A percentile compares a stretch with the other conserved stretches of the same genome.
phyloP scores from a whole-genome alignment of 2,888 invertebrate genomes.

The Hermaeophaga mercurialis region DNA sequence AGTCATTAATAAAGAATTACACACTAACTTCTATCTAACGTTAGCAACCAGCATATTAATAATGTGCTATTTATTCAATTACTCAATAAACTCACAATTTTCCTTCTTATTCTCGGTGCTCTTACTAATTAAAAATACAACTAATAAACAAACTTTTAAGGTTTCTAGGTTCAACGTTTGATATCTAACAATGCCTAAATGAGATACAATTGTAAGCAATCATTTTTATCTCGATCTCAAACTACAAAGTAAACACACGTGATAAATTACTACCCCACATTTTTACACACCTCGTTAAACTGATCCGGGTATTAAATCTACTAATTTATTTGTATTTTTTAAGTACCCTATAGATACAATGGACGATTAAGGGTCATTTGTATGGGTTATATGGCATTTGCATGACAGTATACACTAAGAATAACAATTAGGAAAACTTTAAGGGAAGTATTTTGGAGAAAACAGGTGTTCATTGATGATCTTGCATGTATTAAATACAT shows the following conservation, averaged over 20 bases:
- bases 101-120: too few species aligned
- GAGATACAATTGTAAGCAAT: too few species aligned
- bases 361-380: background rate
- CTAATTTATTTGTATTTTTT: conserved; percentile 30
- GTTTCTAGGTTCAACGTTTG: too few species aligned
- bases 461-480: conserved; percentile 30
- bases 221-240: background rate
- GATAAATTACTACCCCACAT: conserved; percentile 17
- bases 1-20: too few species aligned
- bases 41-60: too few species aligned
- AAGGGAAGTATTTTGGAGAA: conserved; percentile 24
- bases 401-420: conserved; percentile 35
- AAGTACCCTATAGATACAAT: conserved; percentile 21
- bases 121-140: too few species aligned
- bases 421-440: conserved; percentile 29
- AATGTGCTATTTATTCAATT: too few species aligned
- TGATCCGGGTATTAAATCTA: conserved; percentile 22
- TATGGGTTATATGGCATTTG: conserved; percentile 19
- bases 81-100: too few species aligned
- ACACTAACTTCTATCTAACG: too few species aligned
- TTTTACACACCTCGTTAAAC: conserved; percentile 32
- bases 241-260: conserved; percentile 5
- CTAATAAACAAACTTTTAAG: too few species aligned
- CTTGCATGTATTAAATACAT: conserved; percentile 12
- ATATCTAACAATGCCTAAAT: too few species aligned